Evolutionary conservation across 2,888 invertebrate genomes (phyloP).

Genomic region (Ectemnius lituratus): DNA sequence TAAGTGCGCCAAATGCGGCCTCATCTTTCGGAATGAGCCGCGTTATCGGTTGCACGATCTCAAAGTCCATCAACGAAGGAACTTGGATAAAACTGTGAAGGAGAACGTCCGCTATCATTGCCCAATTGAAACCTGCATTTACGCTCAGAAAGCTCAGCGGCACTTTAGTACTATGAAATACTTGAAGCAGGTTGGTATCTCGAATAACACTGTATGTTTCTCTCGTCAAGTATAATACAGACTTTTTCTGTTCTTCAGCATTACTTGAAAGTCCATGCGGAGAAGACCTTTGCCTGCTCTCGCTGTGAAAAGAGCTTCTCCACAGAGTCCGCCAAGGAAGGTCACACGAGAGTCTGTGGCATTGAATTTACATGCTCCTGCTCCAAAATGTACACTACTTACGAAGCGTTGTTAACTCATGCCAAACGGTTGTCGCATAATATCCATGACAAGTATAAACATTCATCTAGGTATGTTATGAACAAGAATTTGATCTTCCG

Average conservation of each 20-base stretch:
- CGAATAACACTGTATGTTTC: background rate
- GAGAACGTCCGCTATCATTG: slow-evolving; percentile 73
- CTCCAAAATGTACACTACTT: slow-evolving; percentile 71
- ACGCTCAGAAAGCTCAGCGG: slow-evolving; percentile 67
- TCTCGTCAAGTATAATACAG: background rate
- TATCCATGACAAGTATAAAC: slow-evolving; percentile 72
- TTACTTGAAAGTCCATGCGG: slow-evolving; percentile 77
- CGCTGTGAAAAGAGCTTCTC: slow-evolving; percentile 76
- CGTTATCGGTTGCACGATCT: slow-evolving; percentile 72
- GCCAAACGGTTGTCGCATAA: slow-evolving; percentile 71
- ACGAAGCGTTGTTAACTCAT: slow-evolving; percentile 77
- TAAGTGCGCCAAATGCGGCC: slow-evolving; percentile 70
- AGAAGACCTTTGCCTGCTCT: slow-evolving; percentile 73
- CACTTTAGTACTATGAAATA: slow-evolving; percentile 75
- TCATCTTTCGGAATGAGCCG: slow-evolving; percentile 71
- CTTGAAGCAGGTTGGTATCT: slow-evolving; percentile 73
- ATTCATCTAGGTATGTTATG: slow-evolving; percentile 60
- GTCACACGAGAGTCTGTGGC: slow-evolving; percentile 75
- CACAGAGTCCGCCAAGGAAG: slow-evolving; percentile 74
- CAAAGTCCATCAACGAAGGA: slow-evolving; percentile 71
- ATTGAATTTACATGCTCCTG: slow-evolving; percentile 74
- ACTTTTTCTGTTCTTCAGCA: slow-evolving; percentile 67
- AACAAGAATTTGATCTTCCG: slow-evolving; percentile 12
- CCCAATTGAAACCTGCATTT: slow-evolving; percentile 72
- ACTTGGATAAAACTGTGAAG: slow-evolving; percentile 66